phyloP scores from a whole-genome alignment of 2,113 vertebrate genomes.

The Daboia siamensis region DNA sequence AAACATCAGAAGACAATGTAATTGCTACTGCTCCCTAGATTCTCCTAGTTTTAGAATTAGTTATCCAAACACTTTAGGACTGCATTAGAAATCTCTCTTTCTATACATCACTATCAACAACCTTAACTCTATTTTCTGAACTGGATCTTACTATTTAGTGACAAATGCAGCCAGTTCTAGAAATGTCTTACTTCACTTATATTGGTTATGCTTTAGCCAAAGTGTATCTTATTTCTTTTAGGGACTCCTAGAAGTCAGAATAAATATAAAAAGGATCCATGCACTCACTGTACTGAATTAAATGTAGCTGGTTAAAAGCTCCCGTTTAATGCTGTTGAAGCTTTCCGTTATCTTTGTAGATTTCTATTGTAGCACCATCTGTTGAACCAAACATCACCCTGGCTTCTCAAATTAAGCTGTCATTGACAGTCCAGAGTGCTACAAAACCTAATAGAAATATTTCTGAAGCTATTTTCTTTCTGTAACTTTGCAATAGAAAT shows the following conservation, averaged over 20 bases:
- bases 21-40: background rate
- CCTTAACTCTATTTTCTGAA: background rate
- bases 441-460: background rate
- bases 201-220: background rate
- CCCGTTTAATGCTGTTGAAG: constrained; percentile 21
- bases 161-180: background rate
- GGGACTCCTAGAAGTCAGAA: background rate
- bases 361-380: constrained; percentile 2
- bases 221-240: background rate
- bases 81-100: background rate
- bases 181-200: background rate
- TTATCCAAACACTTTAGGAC: background rate
- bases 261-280: background rate
- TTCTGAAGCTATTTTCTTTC: background rate
- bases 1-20: background rate
- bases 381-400: background rate
- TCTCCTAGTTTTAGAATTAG: background rate
- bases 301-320: constrained; percentile 4
- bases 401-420: constrained; percentile 25
- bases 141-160: background rate
- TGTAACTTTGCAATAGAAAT: constrained; percentile 38
- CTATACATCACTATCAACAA: background rate
- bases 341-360: accelerated
- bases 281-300: background rate
- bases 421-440: constrained; percentile 3